Conservation (phyloP, 1,140 invertebrate genomes). For the Diorhabda carinulata region DNA sequence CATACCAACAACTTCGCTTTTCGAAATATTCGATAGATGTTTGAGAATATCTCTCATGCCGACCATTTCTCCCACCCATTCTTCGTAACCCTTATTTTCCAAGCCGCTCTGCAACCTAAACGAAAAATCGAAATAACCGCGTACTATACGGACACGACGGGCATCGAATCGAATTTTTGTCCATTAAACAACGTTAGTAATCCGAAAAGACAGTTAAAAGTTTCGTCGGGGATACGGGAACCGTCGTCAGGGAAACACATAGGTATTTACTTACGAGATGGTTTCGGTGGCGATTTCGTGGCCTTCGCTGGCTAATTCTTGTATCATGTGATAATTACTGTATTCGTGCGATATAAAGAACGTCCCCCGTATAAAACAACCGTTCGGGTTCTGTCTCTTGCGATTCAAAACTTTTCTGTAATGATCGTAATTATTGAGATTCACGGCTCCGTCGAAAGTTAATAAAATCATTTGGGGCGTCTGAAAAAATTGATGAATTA, state of each 20-base stretch:
- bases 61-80: conserved; percentile 91
- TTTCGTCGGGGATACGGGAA: no score
- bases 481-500: conserved; percentile 51
- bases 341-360: conserved; percentile 95
- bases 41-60: conserved; percentile 85
- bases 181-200: no score
- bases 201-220: no score
- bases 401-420: conserved; percentile 81
- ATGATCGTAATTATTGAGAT: conserved; percentile 85
- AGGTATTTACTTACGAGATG: conserved; percentile 67
- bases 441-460: conserved; percentile 90
- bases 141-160: no score
- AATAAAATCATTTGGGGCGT: conserved; percentile 90
- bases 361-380: conserved; percentile 84
- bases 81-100: conserved; percentile 83
- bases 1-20: conserved; percentile 79
- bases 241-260: no score
- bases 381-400: conserved; percentile 80
- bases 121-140: conserved; percentile 10
- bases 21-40: conserved; percentile 78
- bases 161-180: no score
- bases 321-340: conserved; percentile 90
- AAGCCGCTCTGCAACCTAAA: conserved; percentile 67
- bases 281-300: conserved; percentile 91
- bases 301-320: conserved; percentile 79